Percentiles rank a stretch among this genome's conserved stretches.
Conservation (phyloP, 2,113 vertebrate species). For the Melanerpes aurifrons region DNA sequence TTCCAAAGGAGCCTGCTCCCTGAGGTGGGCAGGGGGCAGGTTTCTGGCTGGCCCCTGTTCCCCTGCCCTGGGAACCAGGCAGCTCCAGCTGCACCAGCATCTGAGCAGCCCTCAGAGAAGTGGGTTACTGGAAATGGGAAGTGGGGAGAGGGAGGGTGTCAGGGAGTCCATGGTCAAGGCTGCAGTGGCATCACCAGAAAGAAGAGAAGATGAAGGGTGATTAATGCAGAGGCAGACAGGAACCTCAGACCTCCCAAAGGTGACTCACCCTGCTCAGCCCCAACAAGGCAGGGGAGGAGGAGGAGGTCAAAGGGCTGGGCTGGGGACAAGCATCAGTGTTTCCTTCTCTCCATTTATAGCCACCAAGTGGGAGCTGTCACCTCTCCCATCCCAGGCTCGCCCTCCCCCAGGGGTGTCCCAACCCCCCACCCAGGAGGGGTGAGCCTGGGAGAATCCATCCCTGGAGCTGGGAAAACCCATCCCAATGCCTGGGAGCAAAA, state of each 20-base stretch:
- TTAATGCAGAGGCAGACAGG: not conserved
- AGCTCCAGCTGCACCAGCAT: not conserved
- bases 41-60: not conserved
- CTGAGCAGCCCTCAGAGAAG: not conserved
- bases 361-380: not conserved
- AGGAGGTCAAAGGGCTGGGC: not conserved
- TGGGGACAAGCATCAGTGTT: not conserved
- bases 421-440: not conserved
- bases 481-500: not conserved
- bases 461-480: not conserved
- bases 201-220: not conserved
- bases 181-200: not conserved
- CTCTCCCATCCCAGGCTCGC: not conserved
- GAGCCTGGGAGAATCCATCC: not conserved
- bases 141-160: not conserved
- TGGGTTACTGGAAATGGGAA: not conserved
- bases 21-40: not conserved
- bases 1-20: too few relatives aligned
- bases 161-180: not conserved
- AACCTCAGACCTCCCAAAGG: not conserved
- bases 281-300: not conserved
- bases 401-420: not conserved
- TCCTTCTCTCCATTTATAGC: not conserved
- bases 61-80: fast-evolving
- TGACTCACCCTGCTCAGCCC: not conserved